A percentile compares a stretch with the other conserved stretches of the same genome.
Evolutionary conservation across 2,113 vertebrate species (phyloP).

Genomic region (Ochotona princeps): DNA sequence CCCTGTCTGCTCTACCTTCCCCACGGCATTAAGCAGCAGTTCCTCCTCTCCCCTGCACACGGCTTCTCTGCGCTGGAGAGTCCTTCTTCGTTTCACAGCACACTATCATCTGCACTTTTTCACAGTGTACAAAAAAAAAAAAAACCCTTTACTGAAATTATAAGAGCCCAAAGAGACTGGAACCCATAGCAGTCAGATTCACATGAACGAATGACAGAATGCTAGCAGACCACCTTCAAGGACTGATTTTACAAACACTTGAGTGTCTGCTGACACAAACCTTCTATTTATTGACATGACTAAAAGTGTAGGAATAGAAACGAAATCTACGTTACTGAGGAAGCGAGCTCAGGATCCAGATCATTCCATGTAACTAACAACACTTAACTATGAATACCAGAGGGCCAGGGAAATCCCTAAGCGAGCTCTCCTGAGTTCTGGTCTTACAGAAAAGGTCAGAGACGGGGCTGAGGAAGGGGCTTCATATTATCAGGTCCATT

Average conservation of each 20-base stretch:
- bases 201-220: not conserved
- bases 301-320: slow-evolving; percentile 43
- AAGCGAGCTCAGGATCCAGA: slow-evolving; percentile 60
- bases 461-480: slow-evolving; percentile 69
- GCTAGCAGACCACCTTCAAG: not conserved
- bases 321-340: slow-evolving; percentile 27
- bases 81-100: not conserved
- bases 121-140: too few relatives aligned
- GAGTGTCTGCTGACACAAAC: slow-evolving; percentile 36
- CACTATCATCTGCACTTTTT: not conserved
- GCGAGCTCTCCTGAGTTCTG: slow-evolving; percentile 51
- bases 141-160: not conserved
- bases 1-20: not conserved
- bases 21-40: not conserved
- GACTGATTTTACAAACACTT: not conserved
- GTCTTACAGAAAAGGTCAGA: slow-evolving; percentile 77
- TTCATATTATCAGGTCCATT: slow-evolving; percentile 76
- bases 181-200: not conserved
- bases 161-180: not conserved
- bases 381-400: slow-evolving; percentile 70
- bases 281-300: slow-evolving; percentile 62
- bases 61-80: not conserved
- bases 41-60: not conserved
- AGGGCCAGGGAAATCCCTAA: slow-evolving; percentile 49
- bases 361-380: slow-evolving; percentile 70